phyloP scores from a whole-genome alignment of 2,797 vertebrate genomes.

The Oceanodroma leucorhoa region DNA sequence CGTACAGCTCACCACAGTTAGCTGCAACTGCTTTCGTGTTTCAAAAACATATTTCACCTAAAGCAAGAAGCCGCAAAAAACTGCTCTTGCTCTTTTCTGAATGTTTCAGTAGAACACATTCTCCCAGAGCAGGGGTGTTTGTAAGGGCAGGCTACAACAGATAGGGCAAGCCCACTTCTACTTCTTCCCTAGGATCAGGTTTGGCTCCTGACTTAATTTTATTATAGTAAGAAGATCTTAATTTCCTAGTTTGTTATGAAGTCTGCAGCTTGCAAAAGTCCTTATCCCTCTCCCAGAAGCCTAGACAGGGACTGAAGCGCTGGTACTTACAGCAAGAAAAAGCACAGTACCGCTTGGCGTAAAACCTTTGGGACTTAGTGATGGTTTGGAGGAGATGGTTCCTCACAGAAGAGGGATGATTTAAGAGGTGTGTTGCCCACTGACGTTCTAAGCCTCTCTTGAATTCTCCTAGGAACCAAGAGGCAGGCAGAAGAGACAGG shows the following conservation, averaged over 20 bases:
- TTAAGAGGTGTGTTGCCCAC: background rate
- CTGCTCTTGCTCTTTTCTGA: background rate
- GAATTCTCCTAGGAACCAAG: background rate
- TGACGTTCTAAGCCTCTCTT: background rate
- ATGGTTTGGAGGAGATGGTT: background rate
- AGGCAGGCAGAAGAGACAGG: background rate
- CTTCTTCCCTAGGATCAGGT: background rate
- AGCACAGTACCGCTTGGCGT: background rate
- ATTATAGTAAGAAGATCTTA: background rate
- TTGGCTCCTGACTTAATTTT: background rate
- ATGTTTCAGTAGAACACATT: background rate
- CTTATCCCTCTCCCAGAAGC: background rate
- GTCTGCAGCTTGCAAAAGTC: background rate
- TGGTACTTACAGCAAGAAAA: background rate
- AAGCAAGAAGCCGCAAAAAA: background rate
- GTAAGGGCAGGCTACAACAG: background rate
- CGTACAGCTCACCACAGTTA: background rate
- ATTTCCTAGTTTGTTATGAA: background rate
- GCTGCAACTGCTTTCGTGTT: background rate
- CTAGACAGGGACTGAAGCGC: background rate
- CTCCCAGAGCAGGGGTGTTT: background rate
- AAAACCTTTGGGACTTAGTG: no score
- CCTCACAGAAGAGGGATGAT: background rate
- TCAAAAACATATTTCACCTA: background rate
- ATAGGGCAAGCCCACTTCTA: background rate